Evolutionary conservation across 2,888 invertebrate species (phyloP), one percentile per base, ranked within the genome.

Genomic region (Hypomecis atomaria): DNA sequence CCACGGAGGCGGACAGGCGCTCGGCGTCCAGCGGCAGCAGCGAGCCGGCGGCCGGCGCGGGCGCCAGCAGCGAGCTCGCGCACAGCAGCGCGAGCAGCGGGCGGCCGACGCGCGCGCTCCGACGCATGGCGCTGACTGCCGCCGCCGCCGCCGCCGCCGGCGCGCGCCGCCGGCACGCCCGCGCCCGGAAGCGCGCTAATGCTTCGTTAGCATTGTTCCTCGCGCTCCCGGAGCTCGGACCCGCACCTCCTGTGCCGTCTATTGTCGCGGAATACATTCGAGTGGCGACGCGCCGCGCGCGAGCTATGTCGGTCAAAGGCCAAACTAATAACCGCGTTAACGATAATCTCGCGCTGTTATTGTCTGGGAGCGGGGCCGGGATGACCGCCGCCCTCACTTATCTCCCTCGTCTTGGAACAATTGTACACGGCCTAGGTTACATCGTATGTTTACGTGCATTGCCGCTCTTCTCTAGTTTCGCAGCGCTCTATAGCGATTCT

Each of bases 1-100:
- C 97, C 59, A 97, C 95, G 70, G 94, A 94, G 71, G 96, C 95
- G 67, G 94, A 95, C 76, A 95, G 92, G 44, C 83, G 84, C 79
- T 88, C 87, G 48, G 85, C 81, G 59, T 87, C 89, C 56, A 87
- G 85, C 71, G 91, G 91, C 82, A 90, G 81, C 78, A 90, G 82
- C 76, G 87, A 74, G 63, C 71, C 81, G 54, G 70, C 73, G 58
- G 69, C 74, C 38, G 72, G 65, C 54, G 55, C 56, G 66, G 70
- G 55, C 56, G 50, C 59, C 67, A 58, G 62, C 48, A 53, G 52
- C 68, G 37, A 65, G 62, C 65, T 36, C 48, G 38, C 48, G 10
- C 52, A 42, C 61, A 23, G 59, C 64, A 66, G 48, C 59, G 42
- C 54, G 4, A 34, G 23, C 49, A 44, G 45, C 65, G 55, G 44